Base-by-base conservation (phyloP, 2,888 invertebrate species). In the Metacarcinus magister region DNA sequence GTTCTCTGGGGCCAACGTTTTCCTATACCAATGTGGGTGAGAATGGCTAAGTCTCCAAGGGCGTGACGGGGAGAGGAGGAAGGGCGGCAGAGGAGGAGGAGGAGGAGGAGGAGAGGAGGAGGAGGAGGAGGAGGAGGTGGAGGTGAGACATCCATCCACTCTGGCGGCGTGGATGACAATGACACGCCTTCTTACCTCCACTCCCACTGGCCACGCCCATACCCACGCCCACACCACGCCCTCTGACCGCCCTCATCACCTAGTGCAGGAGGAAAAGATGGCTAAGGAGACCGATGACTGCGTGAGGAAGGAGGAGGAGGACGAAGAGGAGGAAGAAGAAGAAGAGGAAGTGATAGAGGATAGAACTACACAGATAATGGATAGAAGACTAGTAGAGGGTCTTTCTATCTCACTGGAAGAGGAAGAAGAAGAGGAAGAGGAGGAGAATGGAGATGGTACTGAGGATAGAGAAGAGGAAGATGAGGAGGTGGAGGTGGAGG, bases 301-400 rank as follows among this genome's bases (percentile, higher is more conserved):
- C 19, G 39, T 87, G 16, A 87, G 87, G 87, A 87, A 32, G 87
- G 87, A 87, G 39, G 87, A 87, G 87, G 87, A 87, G 16, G 87
- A 39, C 0, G 87, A 39, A 1, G 87, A 87, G 87, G 87, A 87
- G 87, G 16, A 87, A 19, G 87, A 82, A 10, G 75, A 82, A 0
- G 75, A 19, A 60, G 60, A 19, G 2, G 60, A 60, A 60, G 60
- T 19, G 60, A 23, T 23, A 19, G 60, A 60, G 16, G 60, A 60
- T 19, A 60, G 23, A 10, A 60, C 60, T 4, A 60, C 60, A 23
- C 75, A 82, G n/a, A 82, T 82, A 82, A 28, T 82, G 75, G 28
- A 82, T n/a, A 23, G 75, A 28, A 82, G 28, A 82, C n/a, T 10
- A 5, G 75, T 82, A 7, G 75, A 82, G 23, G 75, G 5, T 28